Conservation (phyloP, 2,888 invertebrate species). For the Teinopalpus imperialis region DNA sequence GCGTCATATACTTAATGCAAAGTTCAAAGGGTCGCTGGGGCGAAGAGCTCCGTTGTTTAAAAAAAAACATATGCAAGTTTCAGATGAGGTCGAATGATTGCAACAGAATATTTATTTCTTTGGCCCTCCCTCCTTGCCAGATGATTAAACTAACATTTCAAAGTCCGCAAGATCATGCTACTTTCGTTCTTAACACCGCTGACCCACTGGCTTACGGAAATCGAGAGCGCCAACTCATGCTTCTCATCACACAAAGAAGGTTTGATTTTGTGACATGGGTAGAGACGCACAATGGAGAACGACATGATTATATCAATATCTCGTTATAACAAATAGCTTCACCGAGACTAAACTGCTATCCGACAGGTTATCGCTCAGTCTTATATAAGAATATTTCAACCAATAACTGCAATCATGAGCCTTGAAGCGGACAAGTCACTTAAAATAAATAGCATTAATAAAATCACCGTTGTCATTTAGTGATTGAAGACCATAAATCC, state of each 20-base stretch:
- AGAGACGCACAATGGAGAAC: conserved; percentile 8
- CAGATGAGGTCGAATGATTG: conserved; percentile 71
- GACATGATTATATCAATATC: conserved; percentile 12
- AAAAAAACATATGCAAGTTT: conserved; percentile 32
- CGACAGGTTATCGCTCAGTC: conserved; percentile 17
- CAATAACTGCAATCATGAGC: conserved; percentile 17
- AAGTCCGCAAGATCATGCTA: conserved; percentile 12
- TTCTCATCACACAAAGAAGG: conserved; percentile 13
- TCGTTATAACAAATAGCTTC: conserved; percentile 19
- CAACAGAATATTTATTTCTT: conserved; percentile 40
- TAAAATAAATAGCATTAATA: conserved; percentile 33
- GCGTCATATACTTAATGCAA: conserved; percentile 29
- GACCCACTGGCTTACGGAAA: conserved; percentile 20
- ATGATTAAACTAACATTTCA: conserved; percentile 23
- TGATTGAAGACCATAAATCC: conserved; percentile 38
- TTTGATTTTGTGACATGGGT: conserved; percentile 22
- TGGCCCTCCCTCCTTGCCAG: conserved; percentile 21
- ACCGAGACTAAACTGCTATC: conserved; percentile 3
- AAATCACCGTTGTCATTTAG: conserved; percentile 36
- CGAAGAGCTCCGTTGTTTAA: conserved; percentile 35
- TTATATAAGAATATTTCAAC: conserved; percentile 20
- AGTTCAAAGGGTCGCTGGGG: conserved; percentile 41
- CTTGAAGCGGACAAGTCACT: conserved; percentile 22
- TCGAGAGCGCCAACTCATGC: conserved; percentile 11
- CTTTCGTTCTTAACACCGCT: conserved; percentile 19